Evolutionary conservation across 2,797 vertebrate species (phyloP), one percentile per base, ranked within the genome.

Genomic region (Eupleurogrammus muticus): DNA sequence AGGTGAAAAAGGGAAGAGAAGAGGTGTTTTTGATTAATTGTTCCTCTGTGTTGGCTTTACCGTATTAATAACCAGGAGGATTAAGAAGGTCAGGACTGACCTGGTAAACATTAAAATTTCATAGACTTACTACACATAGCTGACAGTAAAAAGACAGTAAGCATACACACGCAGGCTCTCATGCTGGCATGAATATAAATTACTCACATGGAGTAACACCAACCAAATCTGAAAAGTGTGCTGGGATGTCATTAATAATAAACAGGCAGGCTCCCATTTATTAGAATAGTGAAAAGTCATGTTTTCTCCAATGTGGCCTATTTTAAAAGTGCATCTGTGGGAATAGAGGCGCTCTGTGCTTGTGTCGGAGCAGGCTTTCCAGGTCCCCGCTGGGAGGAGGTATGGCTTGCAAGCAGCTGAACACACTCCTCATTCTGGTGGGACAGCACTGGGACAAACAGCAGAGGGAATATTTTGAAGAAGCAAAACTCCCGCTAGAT

Each of bases 201-300:
- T 87, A 93, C 92, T 90, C 89, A 84, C 87, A 64, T 36, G 77
- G 89, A 69, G 79, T 89, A 90, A 92, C 90, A 89, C 82, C 91
- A 90, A 90, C 87, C 80, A 78, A 89, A 93, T 93, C 88, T 87
- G 91, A 92, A 92, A 90, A 89, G 91, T 88, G 90, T 70, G 84
- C 92, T 79, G 85, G 87, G 88, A 92, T 87, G 87, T 91, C 90
- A 92, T 94, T 93, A 94, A 94, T 93, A 94, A 93, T 84, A 91
- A 90, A 90, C 84, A 90, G 90, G 90, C 90, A 89, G 90, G 84
- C 55, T 87, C 90, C 83, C 89, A 93, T 94, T 93, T 92, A 93
- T 93, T 93, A 92, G 87, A 92, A 94, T 91, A 92, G 90, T 93
- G 89, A 92, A 92, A 91, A 92, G 90, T 93, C 91, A 91, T 92